Evolutionary conservation across 2,888 invertebrate genomes (phyloP), one percentile per base, ranked within the genome.

Genomic region (Erebia ligea): DNA sequence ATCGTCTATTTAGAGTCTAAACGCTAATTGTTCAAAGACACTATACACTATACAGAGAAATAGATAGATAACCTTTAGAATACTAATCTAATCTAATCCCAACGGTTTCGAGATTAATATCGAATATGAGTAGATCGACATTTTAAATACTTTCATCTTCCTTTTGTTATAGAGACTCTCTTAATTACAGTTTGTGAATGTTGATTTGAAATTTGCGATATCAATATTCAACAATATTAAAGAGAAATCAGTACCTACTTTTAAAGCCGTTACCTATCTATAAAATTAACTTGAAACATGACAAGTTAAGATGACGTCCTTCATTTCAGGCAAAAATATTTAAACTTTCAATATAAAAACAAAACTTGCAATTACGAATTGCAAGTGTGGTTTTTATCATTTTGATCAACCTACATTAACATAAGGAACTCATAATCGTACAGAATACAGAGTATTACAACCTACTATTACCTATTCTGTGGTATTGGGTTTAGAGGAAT

Each of bases 1-100:
- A 66, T 66, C 65, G 13, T 65, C 54, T 54, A 40, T 40, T 42
- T 56, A 66, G 56, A 54, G 13, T 65, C 54, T 54, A 13, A 50
- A 54, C 42, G 13, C 17, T 34, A 17, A 40, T 42, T 10, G 34
- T 40, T 2, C 19, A 15, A 40, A 34, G 10, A 40, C 50, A n/a
- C 13, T 19, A 17, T 17, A 42, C 57, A 40, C 17, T 42, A 61
- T 34, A 34, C 34, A 34, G 34, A 34, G 5, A 34, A 34, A 1
- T 34, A 34, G 6, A 42, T 61, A 45, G 25, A 19, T 34, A 45
- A 45, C 45, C 45, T 11, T 45, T 45, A 45, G 45, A 45, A 45
- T 8, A 45, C n/a, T n/a, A n/a, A n/a, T n/a, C n/a, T n/a, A n/a
- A n/a, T n/a, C n/a, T 13, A 45, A 45, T 45, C 45, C 45, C 45